Conservation (phyloP, 1,140 invertebrate species). For the Cyphomyrmex costatus region DNA sequence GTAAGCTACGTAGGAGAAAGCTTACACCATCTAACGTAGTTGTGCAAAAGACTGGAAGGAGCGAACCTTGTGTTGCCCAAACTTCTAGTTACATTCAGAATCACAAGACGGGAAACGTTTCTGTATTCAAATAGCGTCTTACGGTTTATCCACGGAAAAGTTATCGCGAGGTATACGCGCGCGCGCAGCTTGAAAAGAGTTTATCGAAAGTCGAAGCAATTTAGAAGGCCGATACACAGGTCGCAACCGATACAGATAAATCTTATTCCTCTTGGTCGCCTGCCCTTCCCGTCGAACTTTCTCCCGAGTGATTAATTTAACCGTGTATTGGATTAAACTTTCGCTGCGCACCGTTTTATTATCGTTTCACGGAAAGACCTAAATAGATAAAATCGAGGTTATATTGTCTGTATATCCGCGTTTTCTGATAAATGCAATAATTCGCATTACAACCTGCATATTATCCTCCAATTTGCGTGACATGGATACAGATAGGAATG, state of each 20-base stretch:
- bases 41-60: constrained; percentile 21
- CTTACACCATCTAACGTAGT: neutral
- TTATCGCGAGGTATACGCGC: constrained; percentile 16
- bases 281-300: constrained; percentile 53
- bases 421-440: constrained; percentile 46
- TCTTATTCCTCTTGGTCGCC: constrained; percentile 52
- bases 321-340: constrained; percentile 61
- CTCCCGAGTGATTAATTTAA: constrained; percentile 60
- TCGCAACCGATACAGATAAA: constrained; percentile 63
- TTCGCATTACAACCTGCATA: neutral
- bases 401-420: neutral
- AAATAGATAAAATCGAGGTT: constrained; percentile 53
- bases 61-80: constrained; percentile 29
- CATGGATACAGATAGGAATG: neutral
- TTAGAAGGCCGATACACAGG: constrained; percentile 53
- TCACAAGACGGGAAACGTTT: constrained; percentile 36
- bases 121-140: constrained; percentile 56
- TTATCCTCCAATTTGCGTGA: constrained; percentile 20
- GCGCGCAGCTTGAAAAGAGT: constrained; percentile 40
- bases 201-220: constrained; percentile 64
- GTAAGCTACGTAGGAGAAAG: constrained; percentile 29
- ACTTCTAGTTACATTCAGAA: constrained; percentile 35
- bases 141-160: constrained; percentile 56
- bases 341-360: constrained; percentile 57
- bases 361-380: constrained; percentile 31